These are phyloP conservation scores for Cenopis cana DNA, from an alignment of 2,888 invertebrate species.

Conservation along the genomic window DNA sequence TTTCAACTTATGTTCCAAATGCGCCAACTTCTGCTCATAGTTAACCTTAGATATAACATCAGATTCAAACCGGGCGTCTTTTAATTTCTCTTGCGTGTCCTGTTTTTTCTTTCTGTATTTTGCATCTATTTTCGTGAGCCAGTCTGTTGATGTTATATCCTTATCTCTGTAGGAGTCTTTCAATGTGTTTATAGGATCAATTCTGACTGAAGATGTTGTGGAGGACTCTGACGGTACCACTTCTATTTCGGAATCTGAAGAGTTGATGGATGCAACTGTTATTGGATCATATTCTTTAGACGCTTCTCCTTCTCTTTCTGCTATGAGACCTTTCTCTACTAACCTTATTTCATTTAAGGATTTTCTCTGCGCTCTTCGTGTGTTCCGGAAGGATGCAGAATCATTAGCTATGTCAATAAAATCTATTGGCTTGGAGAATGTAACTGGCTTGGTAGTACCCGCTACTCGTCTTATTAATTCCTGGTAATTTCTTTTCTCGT, in stretches of 20 bases:
- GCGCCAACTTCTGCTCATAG: conserved; percentile 74
- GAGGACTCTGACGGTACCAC: conserved; percentile 74
- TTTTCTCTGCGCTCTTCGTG: conserved; percentile 67
- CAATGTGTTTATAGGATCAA: conserved; percentile 83
- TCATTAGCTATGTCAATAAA: conserved; percentile 70
- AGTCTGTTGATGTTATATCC: conserved; percentile 78
- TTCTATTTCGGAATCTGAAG: conserved; percentile 79
- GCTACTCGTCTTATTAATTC: conserved; percentile 79
- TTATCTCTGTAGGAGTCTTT: conserved; percentile 83
- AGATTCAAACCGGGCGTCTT: conserved; percentile 75
- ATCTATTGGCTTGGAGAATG: conserved; percentile 60
- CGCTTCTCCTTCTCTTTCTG: conserved; percentile 62
- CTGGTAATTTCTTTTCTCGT: conserved; percentile 84
- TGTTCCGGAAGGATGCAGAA: conserved; percentile 66
- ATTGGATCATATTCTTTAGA: conserved; percentile 75
- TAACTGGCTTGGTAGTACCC: conserved; percentile 59
- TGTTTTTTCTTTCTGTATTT: conserved; percentile 76
- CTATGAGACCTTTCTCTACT: conserved; percentile 62
- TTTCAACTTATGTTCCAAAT: conserved; percentile 75
- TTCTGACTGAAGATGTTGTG: conserved; percentile 68
- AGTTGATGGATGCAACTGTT: conserved; percentile 76
- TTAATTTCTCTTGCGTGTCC: conserved; percentile 74
- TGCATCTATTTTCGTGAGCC: conserved; percentile 80
- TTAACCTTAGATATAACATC: conserved; percentile 79
- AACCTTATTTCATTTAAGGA: conserved; percentile 70